A percentile compares a stretch with the other conserved stretches of the same genome.
Evolutionary conservation across 2,888 invertebrate genomes (phyloP).

Genomic region (Schrankia costaestrigalis): DNA sequence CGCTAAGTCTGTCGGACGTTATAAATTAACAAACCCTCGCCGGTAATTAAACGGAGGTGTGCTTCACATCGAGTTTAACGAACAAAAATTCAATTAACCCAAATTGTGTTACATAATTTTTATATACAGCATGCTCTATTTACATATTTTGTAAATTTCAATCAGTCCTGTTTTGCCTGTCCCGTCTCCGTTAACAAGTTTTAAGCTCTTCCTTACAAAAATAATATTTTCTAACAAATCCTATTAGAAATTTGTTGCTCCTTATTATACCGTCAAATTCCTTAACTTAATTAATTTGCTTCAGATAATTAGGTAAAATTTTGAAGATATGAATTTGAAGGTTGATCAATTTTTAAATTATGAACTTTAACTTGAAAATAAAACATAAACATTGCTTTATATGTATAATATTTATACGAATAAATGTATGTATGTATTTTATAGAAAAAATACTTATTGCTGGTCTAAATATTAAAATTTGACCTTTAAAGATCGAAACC

Average conservation of each 20-base stretch:
- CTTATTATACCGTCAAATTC: constrained; percentile 21
- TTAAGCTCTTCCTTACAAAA: constrained; percentile 34
- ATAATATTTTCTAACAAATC: constrained; percentile 39
- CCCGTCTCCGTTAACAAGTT: constrained; percentile 29
- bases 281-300: constrained; percentile 33
- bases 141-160: constrained; percentile 58
- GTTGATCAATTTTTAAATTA: background rate
- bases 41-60: constrained; percentile 74
- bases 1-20: constrained; percentile 67
- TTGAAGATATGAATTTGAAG: background rate
- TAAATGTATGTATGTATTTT: too few species aligned
- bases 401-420: too few species aligned
- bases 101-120: constrained; percentile 65
- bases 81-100: constrained; percentile 75
- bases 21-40: constrained; percentile 76
- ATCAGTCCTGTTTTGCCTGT: constrained; percentile 42
- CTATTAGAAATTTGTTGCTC: constrained; percentile 35
- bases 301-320: constrained; percentile 16
- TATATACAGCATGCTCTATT: constrained; percentile 53
- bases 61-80: constrained; percentile 67
- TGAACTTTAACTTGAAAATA: background rate
- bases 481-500: too few species aligned
- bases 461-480: too few species aligned
- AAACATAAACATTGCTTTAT: background rate
- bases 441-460: too few species aligned